These are phyloP conservation scores for Cardiocondyla obscurior DNA, from an alignment of 1,140 invertebrate species.

Conservation along the genomic window DNA sequence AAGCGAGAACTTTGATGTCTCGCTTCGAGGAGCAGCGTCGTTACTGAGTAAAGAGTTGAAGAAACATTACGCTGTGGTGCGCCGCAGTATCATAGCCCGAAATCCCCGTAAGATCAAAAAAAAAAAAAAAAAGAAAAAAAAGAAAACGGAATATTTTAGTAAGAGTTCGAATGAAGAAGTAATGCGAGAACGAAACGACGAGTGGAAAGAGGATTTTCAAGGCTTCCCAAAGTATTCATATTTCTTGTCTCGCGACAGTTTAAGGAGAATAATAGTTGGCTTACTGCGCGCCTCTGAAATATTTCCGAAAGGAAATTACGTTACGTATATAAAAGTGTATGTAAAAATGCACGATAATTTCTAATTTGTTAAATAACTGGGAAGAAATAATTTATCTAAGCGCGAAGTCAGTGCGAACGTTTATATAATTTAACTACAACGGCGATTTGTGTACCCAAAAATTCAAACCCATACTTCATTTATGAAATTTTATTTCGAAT, in stretches of 20 bases:
- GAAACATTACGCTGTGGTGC: neutral
- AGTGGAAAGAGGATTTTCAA: slow-evolving; percentile 29
- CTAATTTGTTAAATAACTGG: neutral
- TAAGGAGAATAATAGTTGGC: slow-evolving; percentile 23
- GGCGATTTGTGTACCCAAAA: too few species aligned
- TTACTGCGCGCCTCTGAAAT: neutral
- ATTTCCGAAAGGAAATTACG: neutral
- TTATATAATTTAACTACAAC: neutral
- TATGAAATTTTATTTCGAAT: neutral
- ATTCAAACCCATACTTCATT: neutral
- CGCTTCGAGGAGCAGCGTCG: slow-evolving; percentile 28
- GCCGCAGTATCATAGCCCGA: neutral
- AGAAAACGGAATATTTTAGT: slow-evolving; percentile 48
- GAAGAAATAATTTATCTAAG: neutral
- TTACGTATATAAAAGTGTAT: neutral
- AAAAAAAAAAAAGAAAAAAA: too few species aligned
- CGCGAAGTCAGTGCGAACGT: neutral
- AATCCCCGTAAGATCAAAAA: neutral
- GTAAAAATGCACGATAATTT: neutral
- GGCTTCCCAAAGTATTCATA: slow-evolving; percentile 16
- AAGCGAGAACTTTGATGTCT: slow-evolving; percentile 49
- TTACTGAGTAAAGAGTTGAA: slow-evolving; percentile 40
- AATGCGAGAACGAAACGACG: slow-evolving; percentile 1
- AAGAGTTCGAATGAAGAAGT: slow-evolving; percentile 45
- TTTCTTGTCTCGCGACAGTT: slow-evolving; percentile 18